These are phyloP conservation scores for Colletes collaris DNA, from an alignment of 2,888 invertebrate species.

Conservation along the genomic window DNA sequence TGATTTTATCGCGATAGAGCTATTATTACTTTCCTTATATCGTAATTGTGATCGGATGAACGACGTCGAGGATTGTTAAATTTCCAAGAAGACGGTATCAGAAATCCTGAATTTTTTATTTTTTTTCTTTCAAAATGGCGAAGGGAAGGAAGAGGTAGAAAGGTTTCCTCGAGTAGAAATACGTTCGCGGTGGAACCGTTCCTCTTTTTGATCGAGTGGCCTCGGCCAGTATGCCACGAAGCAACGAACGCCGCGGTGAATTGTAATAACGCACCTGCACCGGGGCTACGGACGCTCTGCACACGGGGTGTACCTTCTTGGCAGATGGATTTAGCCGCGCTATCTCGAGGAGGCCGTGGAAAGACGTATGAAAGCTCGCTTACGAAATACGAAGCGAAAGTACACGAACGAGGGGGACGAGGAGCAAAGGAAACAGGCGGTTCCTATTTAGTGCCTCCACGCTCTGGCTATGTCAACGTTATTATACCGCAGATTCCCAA, in stretches of 20 bases:
- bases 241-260: constrained; percentile 36
- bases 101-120: not conserved
- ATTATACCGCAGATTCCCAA: constrained; percentile 79
- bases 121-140: not conserved
- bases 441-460: constrained; percentile 74
- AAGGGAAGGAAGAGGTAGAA: not conserved
- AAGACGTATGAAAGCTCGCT: constrained; percentile 57
- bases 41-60: too few relatives aligned
- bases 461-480: constrained; percentile 79
- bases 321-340: constrained; percentile 57
- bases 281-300: constrained; percentile 29
- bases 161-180: not conserved
- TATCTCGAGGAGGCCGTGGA: constrained; percentile 56
- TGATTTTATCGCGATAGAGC: too few relatives aligned
- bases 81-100: not conserved
- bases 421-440: constrained; percentile 61
- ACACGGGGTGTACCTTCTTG: constrained; percentile 4
- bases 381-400: constrained; percentile 56
- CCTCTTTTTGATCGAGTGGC: constrained; percentile 58
- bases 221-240: constrained; percentile 40
- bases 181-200: constrained; percentile 10
- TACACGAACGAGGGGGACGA: constrained; percentile 49
- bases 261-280: constrained; percentile 66
- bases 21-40: too few relatives aligned
- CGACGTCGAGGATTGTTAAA: not conserved